Evolutionary conservation across 1,140 invertebrate genomes (phyloP).

Genomic region (Halotydeus destructor): DNA sequence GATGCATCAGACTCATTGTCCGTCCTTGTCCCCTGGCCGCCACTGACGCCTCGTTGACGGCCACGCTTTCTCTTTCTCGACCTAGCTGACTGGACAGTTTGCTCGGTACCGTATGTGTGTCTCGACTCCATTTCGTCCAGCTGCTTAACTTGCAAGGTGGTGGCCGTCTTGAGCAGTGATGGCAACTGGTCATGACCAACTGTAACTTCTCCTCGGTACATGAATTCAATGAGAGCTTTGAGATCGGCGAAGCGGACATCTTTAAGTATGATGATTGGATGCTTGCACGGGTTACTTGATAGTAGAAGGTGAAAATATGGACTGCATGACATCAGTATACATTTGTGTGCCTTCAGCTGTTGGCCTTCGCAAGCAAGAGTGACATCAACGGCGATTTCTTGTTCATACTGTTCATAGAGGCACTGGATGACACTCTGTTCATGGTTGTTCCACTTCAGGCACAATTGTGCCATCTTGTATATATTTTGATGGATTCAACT

Average conservation of each 20-base stretch:
- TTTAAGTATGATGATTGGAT: conserved; percentile 60
- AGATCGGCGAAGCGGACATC: conserved; percentile 61
- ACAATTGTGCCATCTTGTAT: conserved; percentile 80
- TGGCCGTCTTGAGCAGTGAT: conserved; percentile 52
- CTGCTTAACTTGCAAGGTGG: conserved; percentile 60
- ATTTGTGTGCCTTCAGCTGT: conserved; percentile 59
- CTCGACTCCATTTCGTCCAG: conserved; percentile 39
- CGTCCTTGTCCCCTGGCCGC: too few species aligned
- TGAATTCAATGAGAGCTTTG: conserved; percentile 66
- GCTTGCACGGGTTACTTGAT: conserved; percentile 49
- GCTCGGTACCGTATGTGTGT: too few species aligned
- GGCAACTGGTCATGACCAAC: conserved; percentile 59
- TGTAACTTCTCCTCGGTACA: conserved; percentile 77
- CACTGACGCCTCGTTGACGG: too few species aligned
- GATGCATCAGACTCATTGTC: too few species aligned
- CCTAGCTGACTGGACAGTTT: too few species aligned
- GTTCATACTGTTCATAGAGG: conserved; percentile 70
- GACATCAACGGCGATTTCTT: conserved; percentile 51
- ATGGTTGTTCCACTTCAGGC: conserved; percentile 81
- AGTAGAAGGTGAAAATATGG: conserved; percentile 63
- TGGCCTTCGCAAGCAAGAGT: conserved; percentile 53
- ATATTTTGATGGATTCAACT: too few species aligned
- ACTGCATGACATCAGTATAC: conserved; percentile 66
- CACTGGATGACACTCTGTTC: conserved; percentile 72
- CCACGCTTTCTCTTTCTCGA: too few species aligned